These are phyloP conservation scores for Heterocephalus glaber DNA, from an alignment of 2,113 vertebrate genomes.

Conservation along the genomic window DNA sequence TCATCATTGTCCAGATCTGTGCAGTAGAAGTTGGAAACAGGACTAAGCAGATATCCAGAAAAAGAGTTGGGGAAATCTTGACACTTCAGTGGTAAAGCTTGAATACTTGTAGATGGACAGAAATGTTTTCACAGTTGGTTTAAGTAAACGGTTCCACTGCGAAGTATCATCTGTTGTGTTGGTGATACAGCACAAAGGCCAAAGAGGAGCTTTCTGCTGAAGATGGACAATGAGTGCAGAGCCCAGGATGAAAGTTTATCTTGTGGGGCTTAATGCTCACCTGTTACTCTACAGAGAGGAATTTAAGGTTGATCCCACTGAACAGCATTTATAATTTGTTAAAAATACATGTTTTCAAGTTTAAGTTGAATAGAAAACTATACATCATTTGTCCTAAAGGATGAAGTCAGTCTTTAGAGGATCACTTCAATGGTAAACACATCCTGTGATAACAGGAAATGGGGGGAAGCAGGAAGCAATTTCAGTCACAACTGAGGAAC, in stretches of 20 bases:
- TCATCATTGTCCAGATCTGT: background rate
- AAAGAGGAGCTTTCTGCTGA: too few species aligned
- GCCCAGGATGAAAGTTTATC: background rate
- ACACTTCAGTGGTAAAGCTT: background rate
- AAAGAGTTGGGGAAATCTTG: background rate
- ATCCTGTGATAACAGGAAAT: background rate
- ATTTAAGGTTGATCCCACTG: background rate
- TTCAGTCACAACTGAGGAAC: background rate
- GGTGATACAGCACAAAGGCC: accelerated
- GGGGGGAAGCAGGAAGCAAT: background rate
- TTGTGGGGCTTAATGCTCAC: too few species aligned
- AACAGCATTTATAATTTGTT: background rate
- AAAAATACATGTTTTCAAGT: background rate
- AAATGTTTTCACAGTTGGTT: background rate
- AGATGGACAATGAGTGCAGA: background rate
- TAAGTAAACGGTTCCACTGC: too few species aligned
- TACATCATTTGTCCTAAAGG: background rate
- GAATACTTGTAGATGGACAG: background rate
- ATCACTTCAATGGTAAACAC: background rate
- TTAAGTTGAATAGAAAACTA: background rate
- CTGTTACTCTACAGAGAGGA: background rate
- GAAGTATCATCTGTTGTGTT: background rate
- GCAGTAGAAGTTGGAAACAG: background rate
- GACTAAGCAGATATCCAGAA: background rate
- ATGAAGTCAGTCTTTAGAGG: background rate